Evolutionary conservation across 2,888 invertebrate species (phyloP).

Genomic region (Dryobotodes eremita): DNA sequence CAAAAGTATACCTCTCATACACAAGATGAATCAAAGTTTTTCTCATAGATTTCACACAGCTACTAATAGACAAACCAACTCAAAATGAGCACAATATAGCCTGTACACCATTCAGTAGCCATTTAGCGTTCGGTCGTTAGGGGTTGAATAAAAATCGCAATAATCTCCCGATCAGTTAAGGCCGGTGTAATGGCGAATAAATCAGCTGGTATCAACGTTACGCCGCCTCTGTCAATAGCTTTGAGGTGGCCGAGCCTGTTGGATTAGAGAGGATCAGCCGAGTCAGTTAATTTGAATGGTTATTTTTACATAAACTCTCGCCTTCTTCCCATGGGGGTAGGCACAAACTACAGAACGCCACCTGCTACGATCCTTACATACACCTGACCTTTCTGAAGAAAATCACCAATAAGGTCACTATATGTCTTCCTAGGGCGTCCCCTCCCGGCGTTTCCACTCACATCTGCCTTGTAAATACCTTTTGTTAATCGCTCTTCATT

Average conservation of each 20-base stretch:
- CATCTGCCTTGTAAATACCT: no score
- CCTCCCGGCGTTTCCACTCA: no score
- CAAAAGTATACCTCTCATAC: no score
- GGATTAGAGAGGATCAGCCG: slow-evolving; percentile 72
- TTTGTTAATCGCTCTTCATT: no score
- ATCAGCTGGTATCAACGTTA: slow-evolving; percentile 87
- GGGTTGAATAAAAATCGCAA: slow-evolving; percentile 80
- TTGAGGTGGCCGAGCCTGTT: slow-evolving; percentile 74
- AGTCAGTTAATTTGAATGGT: slow-evolving; percentile 3
- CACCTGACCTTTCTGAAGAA: no score
- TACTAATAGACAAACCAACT: background rate
- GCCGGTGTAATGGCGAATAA: slow-evolving; percentile 87
- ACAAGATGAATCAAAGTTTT: no score
- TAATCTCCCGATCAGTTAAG: slow-evolving; percentile 85
- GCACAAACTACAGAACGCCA: no score
- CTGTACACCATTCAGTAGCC: slow-evolving; percentile 20
- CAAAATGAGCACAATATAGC: slow-evolving; percentile 20
- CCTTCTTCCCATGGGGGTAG: no score
- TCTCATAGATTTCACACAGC: background rate
- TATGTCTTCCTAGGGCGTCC: no score
- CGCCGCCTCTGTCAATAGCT: slow-evolving; percentile 87
- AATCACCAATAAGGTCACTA: no score
- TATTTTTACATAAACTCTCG: background rate
- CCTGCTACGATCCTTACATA: no score
- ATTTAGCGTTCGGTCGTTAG: slow-evolving; percentile 71